phyloP scores from a whole-genome alignment of 2,888 invertebrate genomes.

The Muscina levida region DNA sequence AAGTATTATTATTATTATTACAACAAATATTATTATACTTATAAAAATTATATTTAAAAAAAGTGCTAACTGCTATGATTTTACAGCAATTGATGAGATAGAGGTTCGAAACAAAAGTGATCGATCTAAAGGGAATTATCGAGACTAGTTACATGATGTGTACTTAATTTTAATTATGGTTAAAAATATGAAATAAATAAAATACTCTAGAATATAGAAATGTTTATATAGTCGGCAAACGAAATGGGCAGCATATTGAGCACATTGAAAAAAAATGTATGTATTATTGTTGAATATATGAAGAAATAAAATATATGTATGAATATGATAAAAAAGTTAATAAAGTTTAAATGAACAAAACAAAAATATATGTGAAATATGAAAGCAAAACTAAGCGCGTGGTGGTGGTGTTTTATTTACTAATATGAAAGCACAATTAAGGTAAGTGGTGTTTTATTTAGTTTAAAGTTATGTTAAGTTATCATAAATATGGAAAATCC shows the following conservation, averaged over 20 bases:
- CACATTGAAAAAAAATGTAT: constrained; percentile 16
- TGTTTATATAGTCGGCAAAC: constrained; percentile 5
- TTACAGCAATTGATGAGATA: background rate
- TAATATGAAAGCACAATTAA: background rate
- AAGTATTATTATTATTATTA: background rate
- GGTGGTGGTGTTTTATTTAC: no score
- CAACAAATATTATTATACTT: background rate
- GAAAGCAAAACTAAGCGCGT: background rate
- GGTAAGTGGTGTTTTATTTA: background rate
- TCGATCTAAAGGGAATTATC: no score
- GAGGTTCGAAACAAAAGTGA: background rate
- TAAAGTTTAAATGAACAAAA: background rate
- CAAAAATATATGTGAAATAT: constrained; percentile 35
- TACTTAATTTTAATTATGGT: no score
- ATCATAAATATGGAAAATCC: no score
- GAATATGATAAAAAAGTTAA: constrained; percentile 20
- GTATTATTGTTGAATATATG: constrained; percentile 24
- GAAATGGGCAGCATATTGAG: no score
- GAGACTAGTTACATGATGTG: no score
- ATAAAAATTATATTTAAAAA: constrained; percentile 18
- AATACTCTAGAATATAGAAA: background rate
- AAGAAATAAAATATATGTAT: constrained; percentile 14
- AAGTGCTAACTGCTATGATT: background rate
- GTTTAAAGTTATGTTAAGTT: no score
- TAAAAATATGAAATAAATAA: constrained; percentile 9